Conservation (phyloP, 2,113 vertebrate species). For the Delphinus delphis region DNA sequence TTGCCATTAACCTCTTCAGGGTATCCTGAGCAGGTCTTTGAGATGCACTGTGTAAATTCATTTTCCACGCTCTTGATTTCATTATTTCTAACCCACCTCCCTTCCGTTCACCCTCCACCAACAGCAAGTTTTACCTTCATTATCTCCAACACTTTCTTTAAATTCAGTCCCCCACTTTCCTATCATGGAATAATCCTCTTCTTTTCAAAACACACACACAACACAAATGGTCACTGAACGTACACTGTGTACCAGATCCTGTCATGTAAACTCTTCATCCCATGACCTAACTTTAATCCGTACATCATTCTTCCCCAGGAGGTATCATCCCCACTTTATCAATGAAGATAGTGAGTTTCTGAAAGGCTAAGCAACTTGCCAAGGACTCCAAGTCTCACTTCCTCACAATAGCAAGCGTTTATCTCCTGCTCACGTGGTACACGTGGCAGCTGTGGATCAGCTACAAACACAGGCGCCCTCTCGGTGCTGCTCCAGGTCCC, state of each 20-base stretch:
- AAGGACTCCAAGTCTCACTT: background rate
- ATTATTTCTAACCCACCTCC: too few species aligned
- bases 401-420: accelerated
- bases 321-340: background rate
- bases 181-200: accelerated
- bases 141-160: background rate
- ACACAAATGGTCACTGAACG: accelerated
- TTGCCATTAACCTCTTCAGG: accelerated
- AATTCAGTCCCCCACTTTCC: background rate
- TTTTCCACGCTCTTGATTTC: background rate
- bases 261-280: accelerated
- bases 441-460: accelerated
- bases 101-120: too few species aligned
- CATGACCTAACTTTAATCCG: accelerated
- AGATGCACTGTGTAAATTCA: accelerated
- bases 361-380: background rate
- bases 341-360: background rate
- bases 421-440: accelerated
- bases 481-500: accelerated
- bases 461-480: background rate
- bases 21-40: background rate
- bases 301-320: background rate
- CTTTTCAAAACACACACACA: background rate
- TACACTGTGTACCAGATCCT: too few species aligned
- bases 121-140: background rate